phyloP scores from a whole-genome alignment of 2,113 vertebrate species.

The Jaculus jaculus region DNA sequence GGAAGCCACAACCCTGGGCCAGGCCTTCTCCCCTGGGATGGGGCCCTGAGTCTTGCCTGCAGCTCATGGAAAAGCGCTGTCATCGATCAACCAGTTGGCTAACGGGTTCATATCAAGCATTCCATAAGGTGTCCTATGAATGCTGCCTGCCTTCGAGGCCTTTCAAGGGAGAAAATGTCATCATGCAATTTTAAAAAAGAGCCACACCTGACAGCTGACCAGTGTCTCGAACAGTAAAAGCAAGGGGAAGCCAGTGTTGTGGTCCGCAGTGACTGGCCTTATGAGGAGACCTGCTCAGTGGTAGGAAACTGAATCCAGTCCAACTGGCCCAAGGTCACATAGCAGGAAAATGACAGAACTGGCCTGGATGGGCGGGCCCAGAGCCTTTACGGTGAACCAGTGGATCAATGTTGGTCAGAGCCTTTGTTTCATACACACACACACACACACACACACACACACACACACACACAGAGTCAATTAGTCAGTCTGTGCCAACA shows the following conservation, averaged over 20 bases:
- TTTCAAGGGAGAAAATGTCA: conserved; percentile 41
- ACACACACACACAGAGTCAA: conserved; percentile 52
- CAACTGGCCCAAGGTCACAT: background rate
- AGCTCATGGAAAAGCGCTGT: background rate
- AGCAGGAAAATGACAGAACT: background rate
- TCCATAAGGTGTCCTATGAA: background rate
- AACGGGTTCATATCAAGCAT: background rate
- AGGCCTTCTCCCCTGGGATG: background rate
- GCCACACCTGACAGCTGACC: background rate
- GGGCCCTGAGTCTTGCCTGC: background rate
- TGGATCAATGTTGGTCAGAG: conserved; percentile 44
- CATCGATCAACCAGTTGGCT: background rate
- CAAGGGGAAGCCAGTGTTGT: background rate
- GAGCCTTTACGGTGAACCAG: conserved; percentile 7
- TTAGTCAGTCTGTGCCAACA: conserved; percentile 52
- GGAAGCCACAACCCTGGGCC: too few species aligned
- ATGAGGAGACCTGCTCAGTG: background rate
- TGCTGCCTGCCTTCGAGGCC: background rate
- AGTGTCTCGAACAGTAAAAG: background rate
- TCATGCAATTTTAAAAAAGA: conserved; percentile 23
- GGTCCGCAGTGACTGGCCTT: background rate
- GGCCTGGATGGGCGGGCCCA: background rate
- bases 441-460: too few species aligned
- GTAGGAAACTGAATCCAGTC: background rate
- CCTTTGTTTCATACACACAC: conserved; percentile 14